Evolutionary conservation across 2,113 vertebrate genomes (phyloP), one percentile per base, ranked within the genome.

Genomic region (Ovis aries): DNA sequence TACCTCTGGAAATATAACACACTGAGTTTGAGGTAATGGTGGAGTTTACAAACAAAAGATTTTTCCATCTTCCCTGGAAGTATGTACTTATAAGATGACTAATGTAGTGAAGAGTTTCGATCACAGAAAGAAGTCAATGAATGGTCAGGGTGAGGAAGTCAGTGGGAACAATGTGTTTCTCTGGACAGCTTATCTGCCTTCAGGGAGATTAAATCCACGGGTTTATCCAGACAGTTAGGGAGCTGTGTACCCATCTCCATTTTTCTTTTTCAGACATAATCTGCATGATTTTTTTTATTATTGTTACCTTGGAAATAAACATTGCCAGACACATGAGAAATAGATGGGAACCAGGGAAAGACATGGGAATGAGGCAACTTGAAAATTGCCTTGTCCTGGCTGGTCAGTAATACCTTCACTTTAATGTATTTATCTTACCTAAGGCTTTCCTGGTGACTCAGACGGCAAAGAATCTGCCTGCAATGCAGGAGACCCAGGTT

Each of bases 271-370:
- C 74, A 88, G 57, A 92, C 12, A 53, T 45, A 57, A 31, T 50
- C 48, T 71, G 74, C 53, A 77, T 48, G 45, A 57, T 91, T 60
- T 60, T 96, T 94, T 53, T 3, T 25, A 84, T 31, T 53, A 36
- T 88, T 74, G 81, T 91, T 81, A 45, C 53, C 62, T 94, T 55
- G 29, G 88, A 90, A 91, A 84, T 87, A 94, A 96, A 62, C 59
- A 81, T 36, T 88, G 91, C 55, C 80, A 77, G 91, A 94, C 7
- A 78, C 36, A 77, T 64, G 33, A 93, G 90, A 96, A 64, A 94
- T 15, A 3, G 33, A 59, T 67, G 88, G 21, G 60, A 36, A 29
- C 57, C 50, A 84, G 15, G 60, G 14, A 93, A 9, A 36, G 33
- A 71, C 10, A n/a, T 87, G 88, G 57, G 31, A 93, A 77, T 45